phyloP scores from a whole-genome alignment of 2,888 invertebrate species.

The Octonoba sinensis region DNA sequence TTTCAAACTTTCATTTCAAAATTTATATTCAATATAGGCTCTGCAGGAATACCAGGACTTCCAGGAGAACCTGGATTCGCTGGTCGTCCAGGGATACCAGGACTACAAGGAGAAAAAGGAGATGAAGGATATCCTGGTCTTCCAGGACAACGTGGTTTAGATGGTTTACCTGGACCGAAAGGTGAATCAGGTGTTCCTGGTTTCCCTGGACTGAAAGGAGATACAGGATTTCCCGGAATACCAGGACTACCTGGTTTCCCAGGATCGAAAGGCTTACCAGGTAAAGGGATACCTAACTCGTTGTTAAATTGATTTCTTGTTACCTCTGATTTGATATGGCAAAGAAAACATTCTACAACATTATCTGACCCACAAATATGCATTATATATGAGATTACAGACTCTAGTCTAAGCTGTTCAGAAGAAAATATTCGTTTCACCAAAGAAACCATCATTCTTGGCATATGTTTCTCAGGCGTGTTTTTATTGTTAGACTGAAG shows the following conservation, averaged over 20 bases:
- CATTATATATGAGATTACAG: no score
- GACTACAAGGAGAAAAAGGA: slow-evolving; percentile 68
- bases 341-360: neutral
- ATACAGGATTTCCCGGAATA: slow-evolving; percentile 76
- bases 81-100: slow-evolving; percentile 65
- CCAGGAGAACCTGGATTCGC: slow-evolving; percentile 65
- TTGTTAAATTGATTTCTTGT: neutral
- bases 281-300: neutral
- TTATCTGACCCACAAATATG: no score
- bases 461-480: neutral
- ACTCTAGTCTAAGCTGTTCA: no score
- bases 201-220: slow-evolving; percentile 63
- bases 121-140: slow-evolving; percentile 57
- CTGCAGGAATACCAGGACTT: slow-evolving; percentile 58
- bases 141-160: slow-evolving; percentile 45
- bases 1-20: no score
- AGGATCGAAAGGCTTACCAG: slow-evolving; percentile 80
- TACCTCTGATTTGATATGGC: neutral
- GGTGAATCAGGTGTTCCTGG: slow-evolving; percentile 56
- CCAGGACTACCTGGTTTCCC: slow-evolving; percentile 84
- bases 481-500: neutral
- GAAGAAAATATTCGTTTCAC: no score
- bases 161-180: slow-evolving; percentile 56
- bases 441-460: neutral
- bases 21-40: slow-evolving; percentile 16